Base-by-base conservation (phyloP, 2,888 invertebrate species). In the Melieria crassipennis region DNA sequence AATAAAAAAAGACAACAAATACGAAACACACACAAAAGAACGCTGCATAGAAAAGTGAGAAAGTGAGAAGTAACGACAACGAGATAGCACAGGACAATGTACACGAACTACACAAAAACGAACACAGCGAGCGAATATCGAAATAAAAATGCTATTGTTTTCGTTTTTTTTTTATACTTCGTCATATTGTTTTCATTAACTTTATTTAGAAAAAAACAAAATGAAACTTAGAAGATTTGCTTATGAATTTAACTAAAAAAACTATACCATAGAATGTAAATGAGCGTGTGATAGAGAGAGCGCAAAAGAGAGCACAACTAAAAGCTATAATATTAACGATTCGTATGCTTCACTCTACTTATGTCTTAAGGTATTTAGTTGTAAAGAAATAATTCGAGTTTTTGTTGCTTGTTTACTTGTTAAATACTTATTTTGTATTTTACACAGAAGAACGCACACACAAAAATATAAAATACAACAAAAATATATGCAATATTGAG, bases 401-500 rank as follows among this genome's bases (percentile, higher is more conserved):
- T 74, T 61, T 71, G 50, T 68, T 68, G 65, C n/a, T 68, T 73
- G 30, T 30, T 30, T 30, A 30, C 2, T 30, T 30, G 30, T 30
- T 30, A n/a, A n/a, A n/a, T n/a, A 30, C 30, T 30, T 30, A 30
- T 60, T 68, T 72, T 55, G 63, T 58, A 70, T 50, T 71, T 76
- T 72, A 75, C 71, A 75, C 79, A 73, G 61, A 75, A 43, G 77
- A 75, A 71, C 58, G 58, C 76, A 75, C 78, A 78, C 76, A 79
- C 77, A 78, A 76, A 75, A 80, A 81, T 81, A 79, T 80, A 79
- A 78, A 76, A 75, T 73, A 74, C 30, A 64, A 67, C 58, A 73
- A 75, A 64, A 58, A 52, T 48, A 30, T 66, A 58, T 58, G 66
- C 48, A 66, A 57, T 52, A 43, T 30, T 45, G 42, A n/a, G 63